Conservation (phyloP, 2,113 vertebrate species). For the Willisornis vidua region DNA sequence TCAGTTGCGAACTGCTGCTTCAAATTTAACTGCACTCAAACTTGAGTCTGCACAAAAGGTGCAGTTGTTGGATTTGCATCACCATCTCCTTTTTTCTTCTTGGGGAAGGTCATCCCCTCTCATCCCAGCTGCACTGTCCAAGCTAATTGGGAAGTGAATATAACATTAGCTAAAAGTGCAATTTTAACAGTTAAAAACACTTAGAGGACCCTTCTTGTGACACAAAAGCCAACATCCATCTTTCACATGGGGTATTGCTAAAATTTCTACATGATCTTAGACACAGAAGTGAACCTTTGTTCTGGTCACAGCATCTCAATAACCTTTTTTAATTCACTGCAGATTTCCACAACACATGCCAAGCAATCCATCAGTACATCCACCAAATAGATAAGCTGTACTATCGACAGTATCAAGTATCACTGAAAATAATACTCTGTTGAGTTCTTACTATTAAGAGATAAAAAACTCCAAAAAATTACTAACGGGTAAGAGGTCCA, state of each 20-base stretch:
- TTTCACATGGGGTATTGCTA: neutral
- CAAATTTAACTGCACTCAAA: neutral
- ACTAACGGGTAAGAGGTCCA: slow-evolving; percentile 94
- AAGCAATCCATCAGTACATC: neutral
- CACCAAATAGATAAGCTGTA: neutral
- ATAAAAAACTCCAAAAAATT: neutral
- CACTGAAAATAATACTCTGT: neutral
- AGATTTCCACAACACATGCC: neutral
- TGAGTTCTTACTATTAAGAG: neutral
- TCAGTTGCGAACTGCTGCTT: neutral
- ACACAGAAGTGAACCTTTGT: neutral
- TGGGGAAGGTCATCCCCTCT: neutral
- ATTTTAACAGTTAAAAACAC: neutral
- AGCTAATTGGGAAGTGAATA: neutral
- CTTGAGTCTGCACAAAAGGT: neutral
- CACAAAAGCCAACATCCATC: neutral
- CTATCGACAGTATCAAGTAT: neutral
- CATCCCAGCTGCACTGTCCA: neutral
- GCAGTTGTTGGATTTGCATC: neutral
- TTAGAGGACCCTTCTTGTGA: neutral
- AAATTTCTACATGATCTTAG: neutral
- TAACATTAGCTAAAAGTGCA: neutral
- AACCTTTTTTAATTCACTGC: neutral
- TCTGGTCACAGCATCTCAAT: neutral
- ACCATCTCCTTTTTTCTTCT: neutral